Percentiles rank a stretch among this genome's conserved stretches.
Conservation (phyloP, 2,888 invertebrate species). For the Drosophila kambysellisi region DNA sequence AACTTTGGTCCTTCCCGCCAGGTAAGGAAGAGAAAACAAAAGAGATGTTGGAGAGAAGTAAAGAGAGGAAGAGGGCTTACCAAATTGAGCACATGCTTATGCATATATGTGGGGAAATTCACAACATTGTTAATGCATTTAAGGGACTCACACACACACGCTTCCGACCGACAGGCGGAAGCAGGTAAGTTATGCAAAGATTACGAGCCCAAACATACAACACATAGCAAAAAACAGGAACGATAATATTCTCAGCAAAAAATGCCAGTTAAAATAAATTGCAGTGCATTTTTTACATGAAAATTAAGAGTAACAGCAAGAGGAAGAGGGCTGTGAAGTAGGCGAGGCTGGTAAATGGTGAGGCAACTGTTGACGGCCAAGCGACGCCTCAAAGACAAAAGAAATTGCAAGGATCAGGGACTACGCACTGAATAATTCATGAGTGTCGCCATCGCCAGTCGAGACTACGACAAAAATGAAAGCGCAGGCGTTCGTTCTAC, state of each 20-base stretch:
- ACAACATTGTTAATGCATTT: conserved; percentile 65
- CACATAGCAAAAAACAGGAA: conserved; percentile 20
- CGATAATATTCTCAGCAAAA: conserved; percentile 38
- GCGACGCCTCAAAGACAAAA: conserved; percentile 54
- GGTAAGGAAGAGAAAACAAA: conserved; percentile 1
- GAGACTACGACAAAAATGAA: conserved; percentile 23
- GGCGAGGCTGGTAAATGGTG: neutral
- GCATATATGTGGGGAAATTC: conserved; percentile 50
- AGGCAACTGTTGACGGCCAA: conserved; percentile 27
- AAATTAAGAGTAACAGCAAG: conserved; percentile 61
- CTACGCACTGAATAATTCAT: conserved; percentile 76
- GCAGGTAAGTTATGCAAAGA: conserved; percentile 60
- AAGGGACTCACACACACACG: conserved; percentile 28
- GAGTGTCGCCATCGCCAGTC: conserved; percentile 50
- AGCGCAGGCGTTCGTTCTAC: conserved; percentile 29
- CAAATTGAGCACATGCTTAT: conserved; percentile 26
- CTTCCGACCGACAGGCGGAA: conserved; percentile 5
- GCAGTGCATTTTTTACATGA: conserved; percentile 70
- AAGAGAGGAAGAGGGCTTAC: neutral
- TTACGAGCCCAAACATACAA: conserved; percentile 49
- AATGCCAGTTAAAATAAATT: conserved; percentile 74
- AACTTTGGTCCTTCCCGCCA: conserved; percentile 42
- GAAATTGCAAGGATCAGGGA: conserved; percentile 52
- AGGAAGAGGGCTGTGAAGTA: neutral
- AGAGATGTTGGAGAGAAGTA: neutral